Evolutionary conservation across 2,113 vertebrate species (phyloP).

Genomic region (Actenoides hombroni): DNA sequence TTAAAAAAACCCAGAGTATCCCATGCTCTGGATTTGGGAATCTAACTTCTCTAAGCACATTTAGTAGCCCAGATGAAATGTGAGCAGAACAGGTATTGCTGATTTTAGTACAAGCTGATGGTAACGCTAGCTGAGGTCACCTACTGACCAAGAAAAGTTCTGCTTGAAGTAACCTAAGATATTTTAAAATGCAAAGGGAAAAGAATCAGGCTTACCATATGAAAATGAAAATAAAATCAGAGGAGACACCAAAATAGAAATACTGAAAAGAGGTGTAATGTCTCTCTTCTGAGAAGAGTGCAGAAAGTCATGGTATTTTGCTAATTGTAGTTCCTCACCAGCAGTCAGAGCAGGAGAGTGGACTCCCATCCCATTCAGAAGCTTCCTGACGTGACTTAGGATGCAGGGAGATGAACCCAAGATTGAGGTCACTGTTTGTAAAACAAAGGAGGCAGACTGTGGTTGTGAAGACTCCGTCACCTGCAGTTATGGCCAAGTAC

Average conservation of each 20-base stretch:
- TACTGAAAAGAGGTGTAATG: rapidly evolving
- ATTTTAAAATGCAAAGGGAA: neutral
- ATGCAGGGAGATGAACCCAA: neutral
- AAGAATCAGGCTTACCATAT: neutral
- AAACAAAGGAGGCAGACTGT: neutral
- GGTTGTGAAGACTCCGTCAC: neutral
- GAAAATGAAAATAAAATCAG: neutral
- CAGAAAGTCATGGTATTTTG: neutral
- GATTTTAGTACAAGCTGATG: neutral
- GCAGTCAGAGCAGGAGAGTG: neutral
- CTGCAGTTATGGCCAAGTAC: neutral
- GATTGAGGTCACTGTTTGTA: neutral
- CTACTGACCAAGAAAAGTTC: neutral
- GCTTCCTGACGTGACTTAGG: neutral
- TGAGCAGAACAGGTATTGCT: neutral
- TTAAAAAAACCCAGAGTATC: neutral
- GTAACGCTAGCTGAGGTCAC: neutral
- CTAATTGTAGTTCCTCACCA: neutral
- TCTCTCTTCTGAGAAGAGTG: neutral
- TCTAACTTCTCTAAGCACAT: neutral
- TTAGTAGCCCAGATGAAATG: neutral
- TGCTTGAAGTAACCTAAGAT: neutral
- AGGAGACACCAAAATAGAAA: neutral
- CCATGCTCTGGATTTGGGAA: neutral
- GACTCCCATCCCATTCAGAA: neutral